A percentile compares a stretch with the other conserved stretches of the same genome.
Evolutionary conservation across 2,797 vertebrate genomes (phyloP).

Genomic region (Perdix hodgsoniae): DNA sequence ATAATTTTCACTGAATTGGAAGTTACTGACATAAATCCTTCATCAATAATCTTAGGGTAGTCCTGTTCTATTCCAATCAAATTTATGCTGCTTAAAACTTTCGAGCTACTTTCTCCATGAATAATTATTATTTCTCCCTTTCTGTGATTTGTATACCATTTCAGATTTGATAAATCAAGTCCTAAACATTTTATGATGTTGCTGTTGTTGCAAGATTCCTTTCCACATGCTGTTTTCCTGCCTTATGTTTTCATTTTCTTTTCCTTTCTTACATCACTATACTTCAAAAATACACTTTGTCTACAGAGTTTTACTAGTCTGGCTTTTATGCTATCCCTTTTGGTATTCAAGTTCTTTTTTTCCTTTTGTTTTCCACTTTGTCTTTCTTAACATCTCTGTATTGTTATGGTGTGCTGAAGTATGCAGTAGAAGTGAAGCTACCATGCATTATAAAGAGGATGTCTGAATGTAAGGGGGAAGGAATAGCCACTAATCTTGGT

Average conservation of each 20-base stretch:
- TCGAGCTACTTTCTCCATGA: background rate
- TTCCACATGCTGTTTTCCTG: background rate
- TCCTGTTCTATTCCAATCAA: constrained; percentile 27
- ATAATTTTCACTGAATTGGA: constrained; percentile 23
- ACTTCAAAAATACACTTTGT: background rate
- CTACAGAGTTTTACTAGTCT: background rate
- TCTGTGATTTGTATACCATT: background rate
- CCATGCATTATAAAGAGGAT: background rate
- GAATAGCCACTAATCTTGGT: background rate
- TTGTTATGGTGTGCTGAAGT: background rate
- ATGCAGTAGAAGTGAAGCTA: background rate
- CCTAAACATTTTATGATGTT: constrained; percentile 29
- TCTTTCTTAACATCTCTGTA: background rate
- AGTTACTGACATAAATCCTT: constrained; percentile 35
- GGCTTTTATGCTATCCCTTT: background rate
- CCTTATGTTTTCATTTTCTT: background rate
- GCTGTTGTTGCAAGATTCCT: constrained; percentile 23
- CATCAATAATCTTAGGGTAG: constrained; percentile 40
- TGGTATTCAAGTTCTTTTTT: background rate
- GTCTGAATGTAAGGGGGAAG: background rate
- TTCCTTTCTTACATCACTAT: background rate
- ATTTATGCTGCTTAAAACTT: constrained; percentile 49
- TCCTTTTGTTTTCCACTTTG: constrained; percentile 14
- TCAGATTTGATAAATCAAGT: constrained; percentile 45
- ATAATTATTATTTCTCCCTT: constrained; percentile 17